phyloP scores from a whole-genome alignment of 1,140 invertebrate species.

The Zaprionus capensis region DNA sequence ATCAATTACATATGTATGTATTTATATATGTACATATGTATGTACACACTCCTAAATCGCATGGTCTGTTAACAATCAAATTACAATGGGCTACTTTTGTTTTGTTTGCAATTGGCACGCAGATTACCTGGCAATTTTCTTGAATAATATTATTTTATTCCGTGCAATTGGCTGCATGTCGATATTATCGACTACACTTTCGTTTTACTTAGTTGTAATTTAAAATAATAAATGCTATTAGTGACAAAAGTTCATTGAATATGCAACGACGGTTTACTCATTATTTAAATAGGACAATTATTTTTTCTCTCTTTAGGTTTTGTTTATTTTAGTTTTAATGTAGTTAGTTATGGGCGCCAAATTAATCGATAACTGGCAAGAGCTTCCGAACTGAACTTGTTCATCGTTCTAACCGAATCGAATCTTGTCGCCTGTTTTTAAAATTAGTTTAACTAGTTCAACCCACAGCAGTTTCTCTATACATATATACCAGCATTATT shows the following conservation, averaged over 20 bases:
- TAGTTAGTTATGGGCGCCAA: background rate
- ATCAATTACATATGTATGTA: background rate
- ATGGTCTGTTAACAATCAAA: background rate
- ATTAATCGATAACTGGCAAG: background rate
- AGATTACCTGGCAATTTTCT: constrained; percentile 1
- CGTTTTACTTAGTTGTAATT: background rate
- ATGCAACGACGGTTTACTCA: background rate
- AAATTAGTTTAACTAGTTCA: background rate
- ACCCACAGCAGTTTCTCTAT: background rate
- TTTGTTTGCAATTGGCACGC: background rate
- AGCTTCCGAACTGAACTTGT: background rate
- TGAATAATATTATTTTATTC: background rate
- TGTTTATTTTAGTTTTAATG: background rate
- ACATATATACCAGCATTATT: background rate
- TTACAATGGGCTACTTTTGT: background rate
- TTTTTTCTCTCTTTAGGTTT: background rate
- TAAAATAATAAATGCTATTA: background rate
- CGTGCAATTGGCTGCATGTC: background rate
- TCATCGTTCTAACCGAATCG: background rate
- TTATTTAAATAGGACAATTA: background rate
- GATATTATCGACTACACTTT: background rate
- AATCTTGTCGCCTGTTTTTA: background rate
- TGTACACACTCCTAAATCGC: background rate
- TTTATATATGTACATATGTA: background rate
- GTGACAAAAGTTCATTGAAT: background rate